phyloP scores from a whole-genome alignment of 2,888 invertebrate species.

The Diloba caeruleocephala region DNA sequence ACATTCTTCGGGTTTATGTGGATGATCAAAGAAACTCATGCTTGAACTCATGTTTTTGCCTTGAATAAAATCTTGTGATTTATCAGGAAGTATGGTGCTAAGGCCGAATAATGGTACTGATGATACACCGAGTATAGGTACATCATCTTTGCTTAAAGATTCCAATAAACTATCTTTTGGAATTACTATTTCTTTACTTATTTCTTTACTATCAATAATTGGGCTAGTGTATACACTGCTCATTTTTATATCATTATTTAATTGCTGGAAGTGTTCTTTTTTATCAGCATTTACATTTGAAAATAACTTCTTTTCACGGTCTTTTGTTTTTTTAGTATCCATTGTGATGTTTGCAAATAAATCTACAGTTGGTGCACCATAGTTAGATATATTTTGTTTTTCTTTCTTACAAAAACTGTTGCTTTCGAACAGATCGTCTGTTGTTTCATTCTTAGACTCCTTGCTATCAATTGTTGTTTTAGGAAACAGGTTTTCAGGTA shows the following conservation, averaged over 20 bases:
- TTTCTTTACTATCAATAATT: slow-evolving; percentile 21
- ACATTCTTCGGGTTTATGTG: slow-evolving; percentile 26
- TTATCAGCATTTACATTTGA: slow-evolving; percentile 6
- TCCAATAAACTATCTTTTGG: slow-evolving; percentile 47
- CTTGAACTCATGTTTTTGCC: slow-evolving; percentile 42
- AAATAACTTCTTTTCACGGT: slow-evolving; percentile 5
- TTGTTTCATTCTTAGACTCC: slow-evolving; percentile 2
- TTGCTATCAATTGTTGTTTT: slow-evolving; percentile 13
- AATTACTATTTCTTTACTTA: not conserved
- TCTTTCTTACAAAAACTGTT: slow-evolving; percentile 8
- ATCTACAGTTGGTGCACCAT: slow-evolving; percentile 15
- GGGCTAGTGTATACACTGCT: slow-evolving; percentile 21
- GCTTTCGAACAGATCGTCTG: not conserved
- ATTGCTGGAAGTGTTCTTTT: slow-evolving; percentile 18
- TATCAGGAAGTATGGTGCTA: slow-evolving; percentile 62
- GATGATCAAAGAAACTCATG: slow-evolving; percentile 55
- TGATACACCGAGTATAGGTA: slow-evolving; percentile 59
- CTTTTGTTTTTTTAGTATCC: slow-evolving; percentile 9
- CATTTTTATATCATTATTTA: slow-evolving; percentile 24
- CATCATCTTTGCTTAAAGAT: slow-evolving; percentile 52
- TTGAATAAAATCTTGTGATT: slow-evolving; percentile 51
- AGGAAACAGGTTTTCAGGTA: slow-evolving; percentile 20
- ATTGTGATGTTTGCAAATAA: slow-evolving; percentile 13
- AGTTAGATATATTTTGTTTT: slow-evolving; percentile 11
- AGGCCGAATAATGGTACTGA: slow-evolving; percentile 65